These are phyloP conservation scores for Furnarius figulus DNA, from an alignment of 2,113 vertebrate genomes.

Conservation along the genomic window DNA sequence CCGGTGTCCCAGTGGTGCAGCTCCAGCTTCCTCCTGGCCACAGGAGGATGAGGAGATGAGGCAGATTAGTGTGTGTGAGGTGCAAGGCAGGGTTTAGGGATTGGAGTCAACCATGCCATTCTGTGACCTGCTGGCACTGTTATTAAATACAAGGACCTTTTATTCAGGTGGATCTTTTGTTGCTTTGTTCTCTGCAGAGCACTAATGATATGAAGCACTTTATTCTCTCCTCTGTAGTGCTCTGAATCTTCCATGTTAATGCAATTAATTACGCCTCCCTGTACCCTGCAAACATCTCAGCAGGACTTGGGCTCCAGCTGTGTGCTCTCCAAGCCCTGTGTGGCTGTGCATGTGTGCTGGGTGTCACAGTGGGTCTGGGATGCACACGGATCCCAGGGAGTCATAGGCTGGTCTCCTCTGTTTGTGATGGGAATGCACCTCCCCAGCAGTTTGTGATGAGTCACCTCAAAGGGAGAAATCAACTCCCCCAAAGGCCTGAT, in stretches of 20 bases:
- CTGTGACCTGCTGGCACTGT: neutral
- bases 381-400: neutral
- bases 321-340: neutral
- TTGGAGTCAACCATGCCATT: neutral
- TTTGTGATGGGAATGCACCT: neutral
- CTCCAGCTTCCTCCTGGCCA: neutral
- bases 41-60: neutral
- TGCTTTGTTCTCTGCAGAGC: neutral
- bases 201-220: neutral
- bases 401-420: neutral
- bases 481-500: neutral
- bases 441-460: neutral
- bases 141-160: neutral
- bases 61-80: neutral
- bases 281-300: neutral
- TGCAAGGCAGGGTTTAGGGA: neutral
- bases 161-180: neutral
- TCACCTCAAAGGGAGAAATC: neutral
- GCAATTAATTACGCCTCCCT: neutral
- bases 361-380: neutral
- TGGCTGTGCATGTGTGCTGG: neutral
- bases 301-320: neutral
- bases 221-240: neutral
- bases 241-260: neutral
- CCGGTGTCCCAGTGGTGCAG: rapidly evolving